Conservation (phyloP, 2,888 invertebrate species). For the Chouioia cunea region DNA sequence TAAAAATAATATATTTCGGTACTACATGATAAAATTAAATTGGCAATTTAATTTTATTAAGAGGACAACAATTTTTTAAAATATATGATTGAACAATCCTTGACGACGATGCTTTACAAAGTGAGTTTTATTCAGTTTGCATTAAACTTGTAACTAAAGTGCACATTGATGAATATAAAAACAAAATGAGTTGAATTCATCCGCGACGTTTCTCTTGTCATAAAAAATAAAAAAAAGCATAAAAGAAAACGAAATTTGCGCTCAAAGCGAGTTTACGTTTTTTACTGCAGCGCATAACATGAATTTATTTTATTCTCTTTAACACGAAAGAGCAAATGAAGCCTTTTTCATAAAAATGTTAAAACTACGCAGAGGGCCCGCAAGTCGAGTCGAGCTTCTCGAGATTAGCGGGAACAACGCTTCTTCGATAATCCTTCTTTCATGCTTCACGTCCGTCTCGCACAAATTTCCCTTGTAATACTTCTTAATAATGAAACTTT, state of each 20-base stretch:
- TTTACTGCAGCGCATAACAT: slow-evolving; percentile 25
- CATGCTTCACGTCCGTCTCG: slow-evolving; percentile 24
- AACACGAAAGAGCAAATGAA: slow-evolving; percentile 5
- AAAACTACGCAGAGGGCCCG: slow-evolving; percentile 28
- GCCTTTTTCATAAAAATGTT: slow-evolving; percentile 44
- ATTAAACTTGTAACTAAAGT: slow-evolving; percentile 26
- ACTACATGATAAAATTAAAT: too few species aligned
- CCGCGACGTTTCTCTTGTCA: slow-evolving; percentile 16
- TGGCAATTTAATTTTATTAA: too few species aligned
- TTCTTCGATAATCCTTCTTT: slow-evolving; percentile 50
- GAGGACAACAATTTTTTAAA: too few species aligned
- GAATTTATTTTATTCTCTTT: slow-evolving; percentile 42
- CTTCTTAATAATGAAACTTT: slow-evolving; percentile 56
- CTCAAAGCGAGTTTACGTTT: slow-evolving; percentile 31
- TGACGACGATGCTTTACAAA: too few species aligned
- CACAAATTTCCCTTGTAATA: slow-evolving; percentile 49
- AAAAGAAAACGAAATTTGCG: neutral
- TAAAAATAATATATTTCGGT: too few species aligned
- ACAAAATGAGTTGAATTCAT: slow-evolving; percentile 27
- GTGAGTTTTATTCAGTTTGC: neutral
- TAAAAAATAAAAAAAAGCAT: slow-evolving; percentile 18
- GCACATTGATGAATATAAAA: slow-evolving; percentile 29
- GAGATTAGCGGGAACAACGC: slow-evolving; percentile 34
- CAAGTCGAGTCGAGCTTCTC: slow-evolving; percentile 18
- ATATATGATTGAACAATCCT: too few species aligned